Conservation (phyloP, 2,113 vertebrate genomes). For the Labrus mixtus region DNA sequence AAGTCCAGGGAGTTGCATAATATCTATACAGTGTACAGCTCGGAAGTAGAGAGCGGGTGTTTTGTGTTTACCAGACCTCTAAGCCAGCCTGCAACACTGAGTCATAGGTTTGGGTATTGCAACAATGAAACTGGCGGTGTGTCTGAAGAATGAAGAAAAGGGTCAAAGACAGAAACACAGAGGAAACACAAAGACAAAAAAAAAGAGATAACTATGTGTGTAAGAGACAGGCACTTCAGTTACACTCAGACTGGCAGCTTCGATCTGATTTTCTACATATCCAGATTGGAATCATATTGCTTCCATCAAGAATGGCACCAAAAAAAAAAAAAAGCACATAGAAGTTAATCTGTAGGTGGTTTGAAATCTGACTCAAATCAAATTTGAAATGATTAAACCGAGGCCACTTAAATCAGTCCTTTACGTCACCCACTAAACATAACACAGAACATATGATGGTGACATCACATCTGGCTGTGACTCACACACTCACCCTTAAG, state of each 20-base stretch:
- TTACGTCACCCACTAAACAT: conserved; percentile 23
- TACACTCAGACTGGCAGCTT: conserved; percentile 27
- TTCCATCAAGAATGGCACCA: conserved; percentile 13
- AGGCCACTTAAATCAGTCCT: conserved; percentile 43
- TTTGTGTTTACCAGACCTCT: conserved; percentile 37
- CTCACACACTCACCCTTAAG: background rate
- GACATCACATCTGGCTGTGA: conserved; percentile 50
- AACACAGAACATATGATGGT: conserved; percentile 63
- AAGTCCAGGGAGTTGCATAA: conserved; percentile 47
- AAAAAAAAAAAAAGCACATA: background rate
- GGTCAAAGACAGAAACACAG: background rate
- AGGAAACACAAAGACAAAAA: background rate
- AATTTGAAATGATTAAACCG: conserved; percentile 26
- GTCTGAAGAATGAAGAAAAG: background rate
- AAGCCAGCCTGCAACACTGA: conserved; percentile 26
- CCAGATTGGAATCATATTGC: conserved; percentile 54
- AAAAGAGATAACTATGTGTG: background rate
- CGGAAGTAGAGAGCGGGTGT: conserved; percentile 17
- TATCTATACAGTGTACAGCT: conserved; percentile 10
- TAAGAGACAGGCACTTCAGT: background rate
- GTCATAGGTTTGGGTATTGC: conserved; percentile 40
- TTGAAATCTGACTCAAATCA: conserved; percentile 65
- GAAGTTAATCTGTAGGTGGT: conserved; percentile 13
- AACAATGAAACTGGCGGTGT: conserved; percentile 20
- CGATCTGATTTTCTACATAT: conserved; percentile 17